phyloP scores from a whole-genome alignment of 2,113 vertebrate genomes.

The Hyla sarda region DNA sequence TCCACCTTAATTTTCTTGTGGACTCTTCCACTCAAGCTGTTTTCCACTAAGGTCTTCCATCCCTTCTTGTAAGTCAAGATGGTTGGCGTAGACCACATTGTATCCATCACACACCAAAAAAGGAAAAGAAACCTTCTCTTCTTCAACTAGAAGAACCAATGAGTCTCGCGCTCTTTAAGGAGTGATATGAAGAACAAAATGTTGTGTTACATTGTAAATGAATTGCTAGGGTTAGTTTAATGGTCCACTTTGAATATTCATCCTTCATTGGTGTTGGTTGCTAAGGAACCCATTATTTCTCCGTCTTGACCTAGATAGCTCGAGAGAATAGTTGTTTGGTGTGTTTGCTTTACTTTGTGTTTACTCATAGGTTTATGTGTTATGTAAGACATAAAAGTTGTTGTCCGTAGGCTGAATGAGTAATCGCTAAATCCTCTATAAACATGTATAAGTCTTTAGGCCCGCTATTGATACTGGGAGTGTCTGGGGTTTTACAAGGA shows the following conservation, averaged over 20 bases:
- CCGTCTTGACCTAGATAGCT: slow-evolving; percentile 13
- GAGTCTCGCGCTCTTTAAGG: neutral
- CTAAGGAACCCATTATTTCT: slow-evolving; percentile 2
- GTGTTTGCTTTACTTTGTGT: neutral
- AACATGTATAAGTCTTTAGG: slow-evolving; percentile 19
- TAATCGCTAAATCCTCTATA: slow-evolving; percentile 11
- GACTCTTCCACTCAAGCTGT: neutral
- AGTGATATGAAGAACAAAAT: neutral
- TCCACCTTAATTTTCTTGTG: slow-evolving; percentile 66
- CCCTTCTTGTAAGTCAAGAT: neutral
- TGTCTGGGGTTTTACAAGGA: neutral
- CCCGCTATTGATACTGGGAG: neutral
- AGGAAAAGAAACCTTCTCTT: neutral
- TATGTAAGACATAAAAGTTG: slow-evolving; percentile 3
- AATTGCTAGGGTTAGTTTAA: neutral
- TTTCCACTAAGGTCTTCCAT: slow-evolving; percentile 64
- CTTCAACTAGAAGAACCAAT: neutral
- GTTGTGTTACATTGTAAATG: neutral
- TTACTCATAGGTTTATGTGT: slow-evolving; percentile 17
- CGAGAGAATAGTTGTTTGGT: neutral
- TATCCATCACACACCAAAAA: neutral
- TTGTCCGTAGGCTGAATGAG: neutral
- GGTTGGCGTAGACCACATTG: neutral
- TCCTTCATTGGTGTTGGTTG: slow-evolving; percentile 20
- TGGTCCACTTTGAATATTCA: neutral